A percentile compares a stretch with the other conserved stretches of the same genome.
These are phyloP conservation scores for Phymatocera aterrima DNA, from an alignment of 2,888 invertebrate species.

Conservation along the genomic window DNA sequence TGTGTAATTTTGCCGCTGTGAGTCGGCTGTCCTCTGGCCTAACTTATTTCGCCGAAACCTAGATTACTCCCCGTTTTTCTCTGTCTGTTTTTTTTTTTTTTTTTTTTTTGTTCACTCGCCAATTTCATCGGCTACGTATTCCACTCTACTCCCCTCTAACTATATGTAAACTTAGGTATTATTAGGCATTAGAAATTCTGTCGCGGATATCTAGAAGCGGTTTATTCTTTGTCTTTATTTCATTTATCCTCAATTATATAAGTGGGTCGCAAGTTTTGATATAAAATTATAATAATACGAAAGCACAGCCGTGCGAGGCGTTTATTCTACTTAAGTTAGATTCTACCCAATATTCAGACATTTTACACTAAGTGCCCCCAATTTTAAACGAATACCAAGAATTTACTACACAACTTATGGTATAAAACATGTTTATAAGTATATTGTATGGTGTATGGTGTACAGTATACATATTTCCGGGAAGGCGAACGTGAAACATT, in stretches of 20 bases:
- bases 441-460: neutral
- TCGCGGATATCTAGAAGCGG: too few species aligned
- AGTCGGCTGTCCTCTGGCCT: slow-evolving; percentile 17
- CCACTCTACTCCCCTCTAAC: too few species aligned
- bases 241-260: too few species aligned
- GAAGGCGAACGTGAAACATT: slow-evolving; percentile 49
- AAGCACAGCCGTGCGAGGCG: too few species aligned
- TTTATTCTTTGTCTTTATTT: too few species aligned
- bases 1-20: slow-evolving; percentile 20
- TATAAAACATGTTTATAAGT: neutral
- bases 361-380: neutral
- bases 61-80: neutral
- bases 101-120: neutral
- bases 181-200: too few species aligned
- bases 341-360: too few species aligned
- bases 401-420: neutral
- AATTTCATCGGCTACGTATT: neutral
- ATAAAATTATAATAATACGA: too few species aligned
- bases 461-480: slow-evolving; percentile 46
- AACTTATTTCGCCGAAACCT: slow-evolving; percentile 23
- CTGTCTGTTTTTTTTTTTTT: neutral
- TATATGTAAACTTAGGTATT: too few species aligned
- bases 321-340: too few species aligned
- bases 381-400: neutral
- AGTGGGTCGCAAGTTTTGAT: too few species aligned